These are phyloP conservation scores for Gallinago media DNA, from an alignment of 2,113 vertebrate species.

Conservation along the genomic window DNA sequence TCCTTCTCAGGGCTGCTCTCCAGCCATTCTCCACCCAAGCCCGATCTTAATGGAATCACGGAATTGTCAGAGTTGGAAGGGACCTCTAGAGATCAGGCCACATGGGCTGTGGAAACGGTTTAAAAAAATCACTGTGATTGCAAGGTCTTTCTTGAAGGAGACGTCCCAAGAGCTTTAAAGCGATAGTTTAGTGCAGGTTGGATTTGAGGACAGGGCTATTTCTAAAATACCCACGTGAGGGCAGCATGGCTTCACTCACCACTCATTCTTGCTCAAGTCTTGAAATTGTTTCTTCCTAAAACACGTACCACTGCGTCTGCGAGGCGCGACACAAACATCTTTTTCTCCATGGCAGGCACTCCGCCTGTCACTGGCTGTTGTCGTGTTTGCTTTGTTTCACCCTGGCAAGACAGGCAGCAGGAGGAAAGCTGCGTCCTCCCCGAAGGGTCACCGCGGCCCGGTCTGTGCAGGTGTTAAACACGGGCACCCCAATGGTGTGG, in stretches of 20 bases:
- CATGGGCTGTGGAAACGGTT: rapidly evolving
- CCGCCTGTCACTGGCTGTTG: neutral
- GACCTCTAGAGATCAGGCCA: neutral
- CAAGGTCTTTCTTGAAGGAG: too few species aligned
- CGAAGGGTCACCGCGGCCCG: rapidly evolving
- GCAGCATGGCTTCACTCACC: neutral
- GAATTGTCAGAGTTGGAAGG: too few species aligned
- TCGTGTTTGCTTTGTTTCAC: neutral
- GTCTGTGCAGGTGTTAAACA: neutral
- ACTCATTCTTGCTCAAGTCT: rapidly evolving
- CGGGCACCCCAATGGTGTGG: neutral
- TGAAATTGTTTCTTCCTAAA: rapidly evolving
- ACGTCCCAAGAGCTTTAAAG: neutral
- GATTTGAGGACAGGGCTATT: rapidly evolving
- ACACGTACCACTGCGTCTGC: rapidly evolving
- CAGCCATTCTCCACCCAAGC: neutral
- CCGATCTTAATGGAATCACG: too few species aligned
- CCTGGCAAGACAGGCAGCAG: neutral
- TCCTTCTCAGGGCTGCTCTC: neutral
- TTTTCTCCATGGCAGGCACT: rapidly evolving
- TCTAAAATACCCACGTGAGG: neutral
- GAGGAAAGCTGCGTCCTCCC: neutral
- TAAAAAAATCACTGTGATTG: neutral
- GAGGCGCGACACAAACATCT: rapidly evolving
- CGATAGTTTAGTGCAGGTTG: rapidly evolving